Percentiles rank a stretch among this genome's conserved stretches.
Conservation (phyloP, 2,888 invertebrate genomes). For the Andrena bucephala region DNA sequence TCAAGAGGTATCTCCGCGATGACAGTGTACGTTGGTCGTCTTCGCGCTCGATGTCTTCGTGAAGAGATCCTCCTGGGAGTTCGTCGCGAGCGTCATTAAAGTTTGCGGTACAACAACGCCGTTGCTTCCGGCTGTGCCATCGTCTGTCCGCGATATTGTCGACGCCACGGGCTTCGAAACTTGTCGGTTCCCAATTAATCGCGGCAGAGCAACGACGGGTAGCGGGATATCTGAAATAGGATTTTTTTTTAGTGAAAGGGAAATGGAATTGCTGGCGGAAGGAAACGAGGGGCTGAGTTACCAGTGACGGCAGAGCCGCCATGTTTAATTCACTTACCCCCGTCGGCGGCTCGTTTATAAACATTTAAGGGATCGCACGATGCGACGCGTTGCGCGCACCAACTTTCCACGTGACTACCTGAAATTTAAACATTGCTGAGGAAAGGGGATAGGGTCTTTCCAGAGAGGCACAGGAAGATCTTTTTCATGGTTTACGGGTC, state of each 20-base stretch:
- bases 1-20: constrained; percentile 67
- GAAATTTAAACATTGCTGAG: constrained; percentile 3
- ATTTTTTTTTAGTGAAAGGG: not conserved
- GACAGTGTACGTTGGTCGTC: constrained; percentile 60
- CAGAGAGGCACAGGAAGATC: constrained; percentile 15
- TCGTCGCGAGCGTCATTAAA: constrained; percentile 14
- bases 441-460: not conserved
- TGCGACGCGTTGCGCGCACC: constrained; percentile 29
- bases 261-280: constrained; percentile 6
- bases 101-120: not conserved
- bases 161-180: not conserved
- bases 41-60: constrained; percentile 44
- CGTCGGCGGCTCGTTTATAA: not conserved
- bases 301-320: not conserved
- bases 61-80: constrained; percentile 41
- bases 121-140: not conserved
- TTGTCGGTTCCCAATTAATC: constrained; percentile 11
- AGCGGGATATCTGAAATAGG: not conserved
- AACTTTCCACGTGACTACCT: constrained; percentile 29
- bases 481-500: constrained; percentile 67
- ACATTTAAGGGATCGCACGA: constrained; percentile 15
- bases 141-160: constrained; percentile 6
- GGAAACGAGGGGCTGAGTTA: not conserved
- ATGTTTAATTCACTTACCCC: not conserved
- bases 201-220: not conserved